Base-by-base conservation (phyloP, 2,797 vertebrate genomes). In the Premnoplex brunnescens region DNA sequence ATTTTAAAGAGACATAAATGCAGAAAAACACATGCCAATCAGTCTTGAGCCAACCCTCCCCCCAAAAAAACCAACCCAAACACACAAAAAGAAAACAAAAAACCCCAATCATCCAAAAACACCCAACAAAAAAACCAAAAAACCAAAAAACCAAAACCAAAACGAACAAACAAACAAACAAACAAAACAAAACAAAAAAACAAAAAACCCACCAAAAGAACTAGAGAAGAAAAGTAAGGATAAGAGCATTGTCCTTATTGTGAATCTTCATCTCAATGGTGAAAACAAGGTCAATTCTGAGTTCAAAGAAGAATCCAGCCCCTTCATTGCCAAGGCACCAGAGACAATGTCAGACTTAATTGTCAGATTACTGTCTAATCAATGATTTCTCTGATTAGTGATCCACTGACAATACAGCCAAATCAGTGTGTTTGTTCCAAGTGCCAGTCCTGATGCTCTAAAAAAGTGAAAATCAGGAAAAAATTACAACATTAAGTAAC, bases 351-450 rank as follows among this genome's bases (percentile, higher is more conserved):
- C 89, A 85, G 82, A 36, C 86, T 90, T 94, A 94, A 96, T 96
- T 96, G 96, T 80, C 89, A 90, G 91, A 92, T 95, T 92, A 89
- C 81, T 82, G 72, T 75, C 89, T 95, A 96, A 96, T 97, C 96
- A 96, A 92, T 95, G 79, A 80, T 72, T 89, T 68, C 85, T 95
- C 79, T 96, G 93, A 96, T 96, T 96, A 95, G 82, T 93, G 94
- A 96, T 68, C 83, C 49, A 59, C 46, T 87, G 91, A 96, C 86
- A 92, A 90, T 71, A 52, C 55, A 80, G 74, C 59, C 54, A 94
- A 96, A 92, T 96, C 95, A 95, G 94, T 95, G 85, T 91, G 74
- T 88, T 96, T 95, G 91, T 94, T 89, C 34, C 77, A 86, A 80
- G 44, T 2, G 0, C 76, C 75, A 56, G 58, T 76, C 36, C 63